Percentiles rank a stretch among this genome's conserved stretches.
Conservation (phyloP, 92 coral and sea anemone genomes). For the Meandrina meandrites region DNA sequence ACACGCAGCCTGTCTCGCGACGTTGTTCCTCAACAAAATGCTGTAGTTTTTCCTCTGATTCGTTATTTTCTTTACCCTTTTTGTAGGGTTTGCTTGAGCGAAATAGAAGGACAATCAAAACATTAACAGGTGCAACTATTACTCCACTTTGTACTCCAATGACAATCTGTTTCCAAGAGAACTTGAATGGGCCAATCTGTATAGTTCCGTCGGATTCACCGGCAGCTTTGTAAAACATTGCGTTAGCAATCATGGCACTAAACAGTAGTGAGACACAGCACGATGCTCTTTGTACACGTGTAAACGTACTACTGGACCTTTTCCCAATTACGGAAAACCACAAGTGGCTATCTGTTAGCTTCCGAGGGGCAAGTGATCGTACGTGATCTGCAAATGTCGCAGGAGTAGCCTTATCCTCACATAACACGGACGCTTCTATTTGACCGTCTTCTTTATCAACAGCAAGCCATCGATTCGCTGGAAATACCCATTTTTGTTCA, state of each 20-base stretch:
- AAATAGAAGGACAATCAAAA: constrained; percentile 27
- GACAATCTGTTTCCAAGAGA: constrained; percentile 40
- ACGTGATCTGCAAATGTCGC: not conserved
- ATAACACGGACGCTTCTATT: constrained; percentile 7
- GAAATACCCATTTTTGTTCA: constrained; percentile 40
- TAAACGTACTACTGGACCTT: constrained; percentile 31
- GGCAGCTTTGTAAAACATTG: constrained; percentile 52
- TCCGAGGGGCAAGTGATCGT: not conserved
- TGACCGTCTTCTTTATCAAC: constrained; percentile 43
- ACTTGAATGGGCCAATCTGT: constrained; percentile 48
- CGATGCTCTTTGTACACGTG: constrained; percentile 60
- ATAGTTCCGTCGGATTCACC: constrained; percentile 26
- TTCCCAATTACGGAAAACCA: constrained; percentile 60
- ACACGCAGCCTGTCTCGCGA: not conserved
- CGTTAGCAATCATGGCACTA: constrained; percentile 54
- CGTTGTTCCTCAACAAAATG: not conserved
- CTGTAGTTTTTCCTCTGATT: not conserved
- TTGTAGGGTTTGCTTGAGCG: not conserved
- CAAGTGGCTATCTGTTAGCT: constrained; percentile 48
- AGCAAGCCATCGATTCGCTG: constrained; percentile 49
- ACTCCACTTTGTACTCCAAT: constrained; percentile 61
- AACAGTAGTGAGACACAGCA: constrained; percentile 48
- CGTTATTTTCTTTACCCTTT: not conserved
- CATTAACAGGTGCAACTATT: constrained; percentile 41
- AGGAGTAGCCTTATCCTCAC: not conserved